Evolutionary conservation across 1,140 invertebrate genomes (phyloP), one percentile per base, ranked within the genome.

Genomic region (Cardiocondyla obscurior): DNA sequence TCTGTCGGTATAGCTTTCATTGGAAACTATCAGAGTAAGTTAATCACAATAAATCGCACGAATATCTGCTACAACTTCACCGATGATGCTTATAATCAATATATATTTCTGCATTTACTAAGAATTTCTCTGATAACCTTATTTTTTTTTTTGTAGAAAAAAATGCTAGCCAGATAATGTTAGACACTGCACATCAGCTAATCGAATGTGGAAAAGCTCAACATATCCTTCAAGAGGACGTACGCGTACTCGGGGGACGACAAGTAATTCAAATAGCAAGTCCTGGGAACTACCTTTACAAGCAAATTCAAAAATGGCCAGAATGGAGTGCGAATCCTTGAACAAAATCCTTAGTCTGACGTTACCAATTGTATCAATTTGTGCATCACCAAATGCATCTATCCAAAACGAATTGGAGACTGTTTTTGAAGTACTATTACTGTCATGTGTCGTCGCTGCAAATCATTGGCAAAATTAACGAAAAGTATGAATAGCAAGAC

Each of bases 221-320:
- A 33, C 95, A 94, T 22, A 95, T 96, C 83, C 85, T 97, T 22
- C 92, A 94, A 44, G 82, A 90, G 3, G 92, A 95, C 83, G 97
- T 96, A 82, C 94, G 94, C 42, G 88, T 97, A 12, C 92, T 96
- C 10, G 96, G 94, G 0, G 96, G 94, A 19, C 94, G 95, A 42
- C 96, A 97, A 91, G 94, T 96, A 0, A 92, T 91, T 2, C 87
- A 89, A 16, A 96, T 95, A 0, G 86, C 92, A 42, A 97, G 96
- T 90, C 96, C 96, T 1, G 96, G 96, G 5, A 87, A 94, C 39
- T 93, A 94, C 70, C 91, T 97, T 0, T 96, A 95, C 89, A 36
- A 76, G 7, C 92, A 92, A 42, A 93, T 94, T 51, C 81, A 90
- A 74, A 73, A 84, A 1, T 94, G 92, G 93, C 88, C 90, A 0